Conservation (phyloP, 2,113 vertebrate species). For the Axis porcinus region DNA sequence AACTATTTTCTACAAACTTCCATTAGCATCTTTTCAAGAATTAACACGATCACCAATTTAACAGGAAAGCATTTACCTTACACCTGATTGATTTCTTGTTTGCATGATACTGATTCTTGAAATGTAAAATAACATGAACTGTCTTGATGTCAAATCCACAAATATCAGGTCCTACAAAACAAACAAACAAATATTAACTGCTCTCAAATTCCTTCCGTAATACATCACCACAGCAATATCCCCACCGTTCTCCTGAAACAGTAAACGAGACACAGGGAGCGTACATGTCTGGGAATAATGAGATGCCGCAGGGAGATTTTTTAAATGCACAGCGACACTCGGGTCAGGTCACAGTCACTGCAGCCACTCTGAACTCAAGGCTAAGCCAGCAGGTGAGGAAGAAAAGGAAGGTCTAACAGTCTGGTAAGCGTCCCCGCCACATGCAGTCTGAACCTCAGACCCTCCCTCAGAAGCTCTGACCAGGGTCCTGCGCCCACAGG, state of each 20-base stretch:
- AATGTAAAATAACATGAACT: constrained; percentile 92
- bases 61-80: constrained; percentile 79
- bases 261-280: not conserved
- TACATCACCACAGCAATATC: not conserved
- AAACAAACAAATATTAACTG: not conserved
- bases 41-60: not conserved
- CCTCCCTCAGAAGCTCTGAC: not conserved
- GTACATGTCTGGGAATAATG: not conserved
- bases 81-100: constrained; percentile 91
- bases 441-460: not conserved
- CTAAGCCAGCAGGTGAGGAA: not conserved
- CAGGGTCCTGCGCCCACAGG: not conserved
- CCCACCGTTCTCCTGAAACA: not conserved
- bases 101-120: constrained; percentile 90
- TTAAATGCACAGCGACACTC: not conserved
- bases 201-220: not conserved
- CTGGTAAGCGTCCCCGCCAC: not conserved
- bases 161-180: constrained; percentile 88
- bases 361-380: not conserved
- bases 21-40: not conserved
- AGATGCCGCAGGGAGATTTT: not conserved
- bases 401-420: not conserved
- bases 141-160: constrained; percentile 93
- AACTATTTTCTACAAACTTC: not conserved
- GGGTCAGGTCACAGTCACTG: not conserved